Evolutionary conservation across 2,888 invertebrate species (phyloP).

Genomic region (Torymus auratus): DNA sequence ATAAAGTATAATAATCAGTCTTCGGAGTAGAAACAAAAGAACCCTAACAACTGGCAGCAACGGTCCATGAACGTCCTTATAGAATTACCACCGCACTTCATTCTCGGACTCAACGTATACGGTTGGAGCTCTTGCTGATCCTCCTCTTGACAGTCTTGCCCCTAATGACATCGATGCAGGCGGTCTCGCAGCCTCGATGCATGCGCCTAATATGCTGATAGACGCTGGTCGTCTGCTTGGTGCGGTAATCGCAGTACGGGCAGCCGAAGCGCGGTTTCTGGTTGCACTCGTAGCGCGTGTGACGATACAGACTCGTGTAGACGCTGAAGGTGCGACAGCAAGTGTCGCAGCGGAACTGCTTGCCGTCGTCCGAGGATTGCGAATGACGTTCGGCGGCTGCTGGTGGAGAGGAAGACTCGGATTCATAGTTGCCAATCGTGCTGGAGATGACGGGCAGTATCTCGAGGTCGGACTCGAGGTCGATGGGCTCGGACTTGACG

Average conservation of each 20-base stretch:
- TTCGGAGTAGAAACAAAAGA: no score
- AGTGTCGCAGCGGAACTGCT: slow-evolving; percentile 64
- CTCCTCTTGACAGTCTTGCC: slow-evolving; percentile 41
- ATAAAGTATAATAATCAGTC: no score
- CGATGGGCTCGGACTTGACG: no score
- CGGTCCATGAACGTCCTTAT: no score
- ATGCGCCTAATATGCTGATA: slow-evolving; percentile 68
- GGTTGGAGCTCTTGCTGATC: neutral
- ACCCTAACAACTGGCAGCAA: no score
- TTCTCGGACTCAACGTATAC: neutral
- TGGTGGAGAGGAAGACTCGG: no score
- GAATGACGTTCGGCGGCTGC: neutral
- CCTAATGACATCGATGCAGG: slow-evolving; percentile 46
- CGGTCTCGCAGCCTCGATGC: slow-evolving; percentile 60
- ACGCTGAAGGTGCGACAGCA: slow-evolving; percentile 70
- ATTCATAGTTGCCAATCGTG: no score
- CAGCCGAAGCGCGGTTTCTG: slow-evolving; percentile 71
- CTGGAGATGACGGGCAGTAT: no score
- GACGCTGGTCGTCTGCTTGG: slow-evolving; percentile 68
- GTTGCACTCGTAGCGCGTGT: slow-evolving; percentile 73
- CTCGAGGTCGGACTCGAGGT: no score
- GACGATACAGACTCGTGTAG: slow-evolving; percentile 69
- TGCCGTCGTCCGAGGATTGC: slow-evolving; percentile 10
- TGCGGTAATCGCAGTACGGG: slow-evolving; percentile 68
- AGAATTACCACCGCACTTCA: no score